Base-by-base conservation (phyloP, 2,888 invertebrate genomes). In the Dioctria rufipes region DNA sequence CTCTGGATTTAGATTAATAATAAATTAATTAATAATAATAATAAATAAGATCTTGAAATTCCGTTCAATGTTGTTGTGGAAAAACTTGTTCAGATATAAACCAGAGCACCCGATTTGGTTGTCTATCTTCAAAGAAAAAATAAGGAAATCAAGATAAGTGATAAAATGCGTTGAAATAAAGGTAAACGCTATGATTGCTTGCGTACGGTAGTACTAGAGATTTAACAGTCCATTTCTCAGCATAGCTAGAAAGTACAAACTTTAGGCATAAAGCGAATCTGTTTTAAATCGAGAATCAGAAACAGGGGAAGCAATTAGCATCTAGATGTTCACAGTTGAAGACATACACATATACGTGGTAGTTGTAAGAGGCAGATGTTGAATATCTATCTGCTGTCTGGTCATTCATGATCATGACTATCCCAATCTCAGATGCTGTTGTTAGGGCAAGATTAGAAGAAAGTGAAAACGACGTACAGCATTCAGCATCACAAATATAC, bases 371-470 rank as follows among this genome's bases (percentile, higher is more conserved):
- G 11, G 51, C 8, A 9, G 51, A 6, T 51, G 51, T 51, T 51
- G 51, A 51, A 51, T 25, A 25, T 25, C 25, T 25, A 25, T 25
- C 25, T 25, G 25, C 25, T 11, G 51, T 51, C 51, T 51, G 51
- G 51, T 51, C 51, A 25, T 25, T 25, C 25, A 25, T 25, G 25
- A 25, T 25, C 25, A 25, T 11, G 51, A 6, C 51, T 51, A 51
- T 51, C 51, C 51, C 51, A 51, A 51, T 2, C 11, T 51, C 51
- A 51, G 6, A 51, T 51, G 51, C 51, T 51, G 51, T 51, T 51
- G 51, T 51, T 51, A 51, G 51, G 51, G 51, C 51, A 51, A 51
- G 51, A 51, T 51, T 51, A 51, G 51, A 51, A 51, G 51, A 51
- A 51, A 51, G 51, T 51, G 51, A 51, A 51, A 51, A 51, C 51